A percentile compares a stretch with the other conserved stretches of the same genome.
These are phyloP conservation scores for Acropternis orthonyx DNA, from an alignment of 2,797 vertebrate species.

Conservation along the genomic window DNA sequence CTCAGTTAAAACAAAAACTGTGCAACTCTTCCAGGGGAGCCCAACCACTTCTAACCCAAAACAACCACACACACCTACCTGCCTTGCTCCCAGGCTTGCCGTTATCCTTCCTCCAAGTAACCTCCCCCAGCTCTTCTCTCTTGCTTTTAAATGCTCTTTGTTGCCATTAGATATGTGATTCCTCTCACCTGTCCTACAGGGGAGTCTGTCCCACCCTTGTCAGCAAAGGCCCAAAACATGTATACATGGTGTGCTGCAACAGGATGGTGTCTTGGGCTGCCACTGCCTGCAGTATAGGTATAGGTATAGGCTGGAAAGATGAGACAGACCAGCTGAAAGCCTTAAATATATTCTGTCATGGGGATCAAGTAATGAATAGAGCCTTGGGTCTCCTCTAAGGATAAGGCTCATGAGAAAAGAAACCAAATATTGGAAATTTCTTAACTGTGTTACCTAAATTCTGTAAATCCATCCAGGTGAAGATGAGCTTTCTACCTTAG, in stretches of 20 bases:
- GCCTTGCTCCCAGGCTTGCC: rapidly evolving
- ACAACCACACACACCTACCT: rapidly evolving
- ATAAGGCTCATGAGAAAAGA: neutral
- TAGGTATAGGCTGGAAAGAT: neutral
- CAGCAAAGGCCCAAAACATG: neutral
- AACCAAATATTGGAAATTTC: neutral
- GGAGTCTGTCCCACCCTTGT: neutral
- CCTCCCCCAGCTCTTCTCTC: rapidly evolving
- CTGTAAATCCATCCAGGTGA: neutral
- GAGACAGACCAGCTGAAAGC: neutral
- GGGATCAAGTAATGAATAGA: neutral
- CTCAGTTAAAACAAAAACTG: rapidly evolving
- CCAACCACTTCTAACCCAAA: rapidly evolving
- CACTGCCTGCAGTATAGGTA: neutral
- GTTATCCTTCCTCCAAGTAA: rapidly evolving
- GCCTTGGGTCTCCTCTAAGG: neutral
- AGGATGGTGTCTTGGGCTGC: neutral
- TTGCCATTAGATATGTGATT: neutral
- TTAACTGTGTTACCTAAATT: neutral
- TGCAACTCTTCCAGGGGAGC: rapidly evolving
- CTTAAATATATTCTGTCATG: neutral
- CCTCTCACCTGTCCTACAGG: neutral
- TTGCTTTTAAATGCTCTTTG: neutral
- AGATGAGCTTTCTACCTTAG: neutral
- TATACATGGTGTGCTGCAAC: rapidly evolving